Base-by-base conservation (phyloP, 2,888 invertebrate genomes). In the Melikaiella ostensackeni region DNA sequence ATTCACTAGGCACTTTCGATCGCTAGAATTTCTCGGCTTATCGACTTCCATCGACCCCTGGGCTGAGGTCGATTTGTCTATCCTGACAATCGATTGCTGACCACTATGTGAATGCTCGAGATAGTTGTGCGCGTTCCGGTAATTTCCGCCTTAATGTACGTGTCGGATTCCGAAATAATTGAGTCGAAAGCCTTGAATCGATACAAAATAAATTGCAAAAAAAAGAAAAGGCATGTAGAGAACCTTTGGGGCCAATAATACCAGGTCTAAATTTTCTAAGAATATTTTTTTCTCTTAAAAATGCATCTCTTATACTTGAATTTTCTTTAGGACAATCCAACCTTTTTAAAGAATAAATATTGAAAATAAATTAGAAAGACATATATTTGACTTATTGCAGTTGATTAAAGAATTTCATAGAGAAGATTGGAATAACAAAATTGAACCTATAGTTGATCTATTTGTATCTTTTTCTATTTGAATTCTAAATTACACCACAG, bases 1-100 rank as follows among this genome's bases (percentile, higher is more conserved):
- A 42, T 3, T 16, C 42, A 42, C 42, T 42, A 21, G 3, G 50
- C 8, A 13, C 8, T 50, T 50, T 50, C n/a, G 1, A n/a, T 30
- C 16, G 16, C 16, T 61, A 30, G 61, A 62, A 19, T 62, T 33
- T 8, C 62, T 62, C 4, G 30, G 19, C 33, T 30, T 42, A 42
- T 42, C 16, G 16, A 30, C 62, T 19, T 7, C 33, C 6, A 62
- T 62, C 30, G 62, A 62, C 62, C 62, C 7, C 62, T 6, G 7
- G 30, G n/a, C 62, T 13, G 19, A 62, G 62, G 33, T 63, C 63
- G 63, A 63, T 63, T 63, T 33, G 11, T 38, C 63, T n/a, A 38
- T 63, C n/a, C 9, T 63, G 24, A 11, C 30, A 62, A 62, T 38
- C 35, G 11, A 38, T 63, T 63, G 38, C 63, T 33, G 33, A 63